Base-by-base conservation (phyloP, 1,140 invertebrate species). In the Drosophila trapezifrons region DNA sequence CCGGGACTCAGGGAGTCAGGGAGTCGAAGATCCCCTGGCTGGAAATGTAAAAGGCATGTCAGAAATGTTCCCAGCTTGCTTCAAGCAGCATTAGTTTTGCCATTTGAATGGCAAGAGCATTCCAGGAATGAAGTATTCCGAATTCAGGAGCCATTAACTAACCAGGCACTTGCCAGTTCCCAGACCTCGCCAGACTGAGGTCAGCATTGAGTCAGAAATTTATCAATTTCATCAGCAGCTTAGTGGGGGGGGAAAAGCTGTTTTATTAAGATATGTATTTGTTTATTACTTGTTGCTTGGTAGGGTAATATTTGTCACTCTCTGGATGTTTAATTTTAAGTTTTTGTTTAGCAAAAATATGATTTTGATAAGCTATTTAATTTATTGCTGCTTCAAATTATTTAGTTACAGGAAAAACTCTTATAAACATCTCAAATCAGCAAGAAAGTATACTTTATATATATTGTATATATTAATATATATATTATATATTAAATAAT, bases 41-140 rank as follows among this genome's bases (percentile, higher is more conserved):
- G 55, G 67, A 80, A 80, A 89, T 89, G 84, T 84, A 80, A 89
- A 89, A 80, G 78, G 84, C 84, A 84, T 89, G 84, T 89, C 84
- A 89, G 55, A 84, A 89, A 76, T 76, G 29, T 10, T 72, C 78
- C 38, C 67, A 76, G 85, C 56, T 77, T 40, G 59, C 76, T 83
- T 60, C 66, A 59, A 54, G 67, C 42, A 56, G 47, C 67, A 71
- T 82, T 87, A 76, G 83, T 70, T 71, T 58, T 79, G 70, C 76
- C 59, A 65, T 76, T 76, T 87, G 79, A 86, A 76, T 87, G 79
- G 60, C 75, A 82, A 80, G 65, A 80, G 65, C 51, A 78, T 78
- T 79, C 59, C 81, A 51, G 57, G 52, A 67, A 65, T 46, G 22
- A 67, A 60, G 60, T 45, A 75, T 57, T 60, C 51, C 18, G 18